Conservation (phyloP, 30 jellyfish, hydroid and myxozoan genomes). For the Clytia hemisphaerica region DNA sequence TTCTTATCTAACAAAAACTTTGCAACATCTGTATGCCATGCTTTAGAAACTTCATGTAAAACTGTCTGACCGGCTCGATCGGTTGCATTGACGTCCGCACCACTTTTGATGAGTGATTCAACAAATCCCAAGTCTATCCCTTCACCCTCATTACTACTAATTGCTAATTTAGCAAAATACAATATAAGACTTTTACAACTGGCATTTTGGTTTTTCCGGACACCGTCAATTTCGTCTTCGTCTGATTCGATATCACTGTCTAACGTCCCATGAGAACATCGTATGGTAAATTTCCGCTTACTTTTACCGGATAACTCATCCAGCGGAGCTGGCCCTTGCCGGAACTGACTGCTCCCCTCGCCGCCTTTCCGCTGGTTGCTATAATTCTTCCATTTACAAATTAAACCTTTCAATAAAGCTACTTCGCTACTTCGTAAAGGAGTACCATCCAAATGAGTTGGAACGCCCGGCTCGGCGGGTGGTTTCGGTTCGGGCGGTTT, state of each 20-base stretch:
- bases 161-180: slow-evolving; percentile 71
- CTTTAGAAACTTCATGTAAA: slow-evolving; percentile 61
- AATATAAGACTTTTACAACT: slow-evolving; percentile 64
- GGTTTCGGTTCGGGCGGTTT: no score
- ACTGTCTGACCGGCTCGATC: slow-evolving; percentile 73
- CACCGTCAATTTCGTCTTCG: slow-evolving; percentile 37
- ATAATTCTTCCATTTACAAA: slow-evolving; percentile 77
- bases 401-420: no score
- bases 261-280: slow-evolving; percentile 73
- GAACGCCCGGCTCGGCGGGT: no score
- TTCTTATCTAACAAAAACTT: slow-evolving; percentile 57
- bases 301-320: slow-evolving; percentile 83
- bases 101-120: slow-evolving; percentile 64
- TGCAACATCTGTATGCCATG: slow-evolving; percentile 83
- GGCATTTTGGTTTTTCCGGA: slow-evolving; percentile 39
- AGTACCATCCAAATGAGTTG: no score
- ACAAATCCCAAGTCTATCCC: slow-evolving; percentile 63
- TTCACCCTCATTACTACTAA: slow-evolving; percentile 75
- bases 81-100: slow-evolving; percentile 68
- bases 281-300: slow-evolving; percentile 43
- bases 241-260: slow-evolving; percentile 81
- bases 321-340: slow-evolving; percentile 81
- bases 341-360: slow-evolving; percentile 53
- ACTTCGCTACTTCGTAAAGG: no score
- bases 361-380: slow-evolving; percentile 81